Conservation (phyloP, 1,140 invertebrate genomes). For the Ctenoplectra terminalis region DNA sequence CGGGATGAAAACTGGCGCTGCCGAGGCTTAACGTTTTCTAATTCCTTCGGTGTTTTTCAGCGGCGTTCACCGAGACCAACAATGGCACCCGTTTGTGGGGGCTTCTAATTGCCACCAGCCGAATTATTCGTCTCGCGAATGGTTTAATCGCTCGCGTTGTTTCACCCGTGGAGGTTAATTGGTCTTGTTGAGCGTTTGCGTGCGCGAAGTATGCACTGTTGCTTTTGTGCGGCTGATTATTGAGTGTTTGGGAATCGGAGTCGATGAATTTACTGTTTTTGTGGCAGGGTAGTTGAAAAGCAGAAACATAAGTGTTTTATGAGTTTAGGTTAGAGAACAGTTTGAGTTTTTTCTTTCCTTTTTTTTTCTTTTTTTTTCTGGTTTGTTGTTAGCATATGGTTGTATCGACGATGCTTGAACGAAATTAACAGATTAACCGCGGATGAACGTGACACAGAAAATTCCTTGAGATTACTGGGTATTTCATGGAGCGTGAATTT, state of each 20-base stretch:
- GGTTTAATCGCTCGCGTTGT: neutral
- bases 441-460: no score
- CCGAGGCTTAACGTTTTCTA: slow-evolving; percentile 55
- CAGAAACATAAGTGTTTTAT: no score
- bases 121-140: slow-evolving; percentile 26
- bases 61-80: neutral
- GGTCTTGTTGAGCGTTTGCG: neutral
- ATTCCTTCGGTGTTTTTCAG: slow-evolving; percentile 48
- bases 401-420: no score
- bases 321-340: no score
- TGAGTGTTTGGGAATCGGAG: neutral
- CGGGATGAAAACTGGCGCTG: slow-evolving; percentile 35
- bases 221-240: neutral
- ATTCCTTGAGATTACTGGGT: neutral
- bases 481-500: neutral
- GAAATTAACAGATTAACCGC: no score
- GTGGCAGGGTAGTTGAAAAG: no score
- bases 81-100: neutral
- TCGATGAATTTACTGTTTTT: no score
- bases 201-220: neutral
- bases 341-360: no score
- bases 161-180: slow-evolving; percentile 6
- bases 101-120: slow-evolving; percentile 25
- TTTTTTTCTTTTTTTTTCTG: no score
- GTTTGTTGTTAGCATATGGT: no score